phyloP scores from a whole-genome alignment of 2,888 invertebrate genomes.

The Melipona bicolor region DNA sequence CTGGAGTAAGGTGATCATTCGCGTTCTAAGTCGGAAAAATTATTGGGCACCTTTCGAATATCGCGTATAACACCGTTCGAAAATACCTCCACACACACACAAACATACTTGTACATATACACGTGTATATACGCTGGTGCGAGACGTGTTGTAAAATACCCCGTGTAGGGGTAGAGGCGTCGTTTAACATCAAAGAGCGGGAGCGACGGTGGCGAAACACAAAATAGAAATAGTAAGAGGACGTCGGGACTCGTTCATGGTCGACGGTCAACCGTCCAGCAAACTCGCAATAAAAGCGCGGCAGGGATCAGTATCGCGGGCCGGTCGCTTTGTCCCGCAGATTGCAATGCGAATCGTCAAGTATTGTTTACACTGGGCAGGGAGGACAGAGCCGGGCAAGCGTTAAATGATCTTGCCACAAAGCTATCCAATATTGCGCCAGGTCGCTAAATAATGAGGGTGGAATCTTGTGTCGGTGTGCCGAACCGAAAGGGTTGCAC shows the following conservation, averaged over 20 bases:
- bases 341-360: constrained; percentile 63
- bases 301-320: constrained; percentile 3
- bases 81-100: no score
- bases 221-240: constrained; percentile 36
- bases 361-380: constrained; percentile 61
- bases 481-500: constrained; percentile 19
- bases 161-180: background rate
- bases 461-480: constrained; percentile 13
- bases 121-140: background rate
- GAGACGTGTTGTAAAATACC: background rate
- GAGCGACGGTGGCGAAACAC: background rate
- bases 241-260: constrained; percentile 43
- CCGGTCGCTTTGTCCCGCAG: constrained; percentile 55
- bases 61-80: no score
- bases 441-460: constrained; percentile 45
- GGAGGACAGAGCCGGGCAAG: constrained; percentile 19
- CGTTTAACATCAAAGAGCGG: background rate
- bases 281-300: constrained; percentile 62
- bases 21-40: no score
- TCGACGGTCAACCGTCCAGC: constrained; percentile 33
- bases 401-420: constrained; percentile 63
- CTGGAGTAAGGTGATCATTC: no score
- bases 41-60: no score
- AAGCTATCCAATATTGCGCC: constrained; percentile 54
- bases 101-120: no score